Conservation (phyloP, 2,888 invertebrate species). For the Lagria hirta region DNA sequence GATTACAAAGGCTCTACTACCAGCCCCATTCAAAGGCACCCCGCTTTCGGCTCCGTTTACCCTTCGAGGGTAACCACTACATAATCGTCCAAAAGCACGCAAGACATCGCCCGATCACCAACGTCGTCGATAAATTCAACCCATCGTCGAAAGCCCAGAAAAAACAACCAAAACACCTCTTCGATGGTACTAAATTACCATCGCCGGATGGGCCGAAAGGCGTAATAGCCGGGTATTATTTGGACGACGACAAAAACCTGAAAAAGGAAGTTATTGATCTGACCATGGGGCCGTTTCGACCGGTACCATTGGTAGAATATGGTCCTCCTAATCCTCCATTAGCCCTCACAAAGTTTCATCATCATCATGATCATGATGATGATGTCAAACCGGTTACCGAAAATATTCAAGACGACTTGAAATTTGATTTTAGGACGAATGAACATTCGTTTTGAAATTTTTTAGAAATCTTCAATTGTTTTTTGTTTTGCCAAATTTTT, state of each 20-base stretch:
- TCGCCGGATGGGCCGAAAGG: constrained; percentile 16
- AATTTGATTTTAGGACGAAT: constrained; percentile 51
- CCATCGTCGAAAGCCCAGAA: constrained; percentile 13
- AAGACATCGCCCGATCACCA: constrained; percentile 10
- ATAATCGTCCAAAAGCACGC: background rate
- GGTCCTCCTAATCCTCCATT: constrained; percentile 38
- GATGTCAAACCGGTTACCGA: constrained; percentile 50
- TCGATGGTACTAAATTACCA: constrained; percentile 26
- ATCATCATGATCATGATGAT: constrained; percentile 23
- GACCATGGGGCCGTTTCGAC: constrained; percentile 32
- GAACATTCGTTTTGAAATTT: constrained; percentile 40
- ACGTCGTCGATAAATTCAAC: constrained; percentile 27
- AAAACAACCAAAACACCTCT: constrained; percentile 21
- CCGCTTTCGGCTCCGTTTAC: constrained; percentile 1
- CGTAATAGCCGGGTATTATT: constrained; percentile 1
- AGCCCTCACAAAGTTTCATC: constrained; percentile 11
- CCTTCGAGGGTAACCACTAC: constrained; percentile 1
- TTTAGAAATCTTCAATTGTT: background rate
- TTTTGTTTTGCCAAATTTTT: constrained; percentile 3
- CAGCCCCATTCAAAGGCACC: constrained; percentile 2
- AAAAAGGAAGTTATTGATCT: constrained; percentile 19
- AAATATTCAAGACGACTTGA: constrained; percentile 47
- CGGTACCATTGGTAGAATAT: constrained; percentile 29
- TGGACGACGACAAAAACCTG: constrained; percentile 21
- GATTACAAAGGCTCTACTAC: background rate